Base-by-base conservation (phyloP, 2,888 invertebrate species). In the Napeogenes sylphis region DNA sequence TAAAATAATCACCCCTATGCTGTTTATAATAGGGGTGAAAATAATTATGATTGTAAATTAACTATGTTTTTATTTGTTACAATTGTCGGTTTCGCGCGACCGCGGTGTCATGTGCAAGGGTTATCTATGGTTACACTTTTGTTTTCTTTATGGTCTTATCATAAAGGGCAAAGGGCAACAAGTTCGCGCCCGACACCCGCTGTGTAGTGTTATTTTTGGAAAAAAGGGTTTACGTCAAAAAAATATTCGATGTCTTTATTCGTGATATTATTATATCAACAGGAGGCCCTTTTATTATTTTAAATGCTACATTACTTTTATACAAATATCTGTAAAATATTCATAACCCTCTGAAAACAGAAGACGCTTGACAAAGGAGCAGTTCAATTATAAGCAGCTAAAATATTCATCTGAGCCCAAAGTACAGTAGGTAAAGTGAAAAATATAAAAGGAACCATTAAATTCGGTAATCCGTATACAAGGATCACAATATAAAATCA, bases 101-200 rank as follows among this genome's bases (percentile, higher is more conserved):
- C 21, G 21, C 21, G 21, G 21, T 21, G 73, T 84, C 87, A 87
- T 85, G 83, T 87, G 86, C 74, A 84, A 84, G 85, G 87, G 87
- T 84, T 85, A 83, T 79, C 76, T 73, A 71, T 77, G 83, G 85
- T 79, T 80, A 78, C 78, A 77, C 75, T 76, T 81, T 82, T 87
- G 86, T 86, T 87, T 85, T 84, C 82, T 85, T 83, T 84, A 83
- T 84, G 79, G 79, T 77, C 75, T 73, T 61, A 71, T 73, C 79
- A 84, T 80, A 78, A 76, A 77, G 76, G 86, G 82, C 81, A 85
- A 84, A 84, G 85, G 85, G 82, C 79, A 79, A 83, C 85, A 82
- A 82, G 84, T 81, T 81, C 82, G 79, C 83, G 83, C 84, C 83
- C 75, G 74, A 78, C 83, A 70, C 86, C 85, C 80, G 86, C 83